Base-by-base conservation (phyloP, 2,888 invertebrate genomes). In the Cetonia aurata region DNA sequence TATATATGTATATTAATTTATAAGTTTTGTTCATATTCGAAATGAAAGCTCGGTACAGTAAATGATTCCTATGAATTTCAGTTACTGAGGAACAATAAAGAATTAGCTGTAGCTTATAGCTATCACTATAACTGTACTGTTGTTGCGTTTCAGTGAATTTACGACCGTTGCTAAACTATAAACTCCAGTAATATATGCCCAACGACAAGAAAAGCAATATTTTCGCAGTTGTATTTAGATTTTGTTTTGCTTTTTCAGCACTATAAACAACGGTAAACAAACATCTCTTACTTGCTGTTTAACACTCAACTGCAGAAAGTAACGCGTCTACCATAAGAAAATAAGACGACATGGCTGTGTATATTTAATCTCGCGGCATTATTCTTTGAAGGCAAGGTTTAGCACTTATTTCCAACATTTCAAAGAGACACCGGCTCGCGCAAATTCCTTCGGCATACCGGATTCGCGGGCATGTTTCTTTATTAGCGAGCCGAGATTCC, bases 401-500 rank as follows among this genome's bases (percentile, higher is more conserved):
- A 15, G 33, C 31, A 48, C n/a, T 31, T 48, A 62, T 62, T 62
- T n/a, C 48, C 62, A 1, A 17, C 50, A 62, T 62, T 48, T 31
- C 50, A 13, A 44, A 59, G 31, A n/a, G 25, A 59, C 44, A 44
- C 25, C 44, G 44, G 25, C 57, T 50, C 15, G 46, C 13, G 25
- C 10, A 15, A 42, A 62, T 62, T 62, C 62, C 62, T 15, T 46
- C 25, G 67, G 42, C 67, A 67, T 67, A 17, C 42, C 66, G 42
- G 42, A 31, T 46, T 52, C 25, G 25, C 25, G 41, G 55, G 56
- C 37, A 55, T 44, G 67, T 56, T 67, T 67, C 55, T 67, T 67
- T 67, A 67, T 67, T 67, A 67, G 19, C 67, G 42, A 10, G 42
- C 55, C 19, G 15, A 37, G 33, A 67, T 67, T 67, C 67, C 44